These are phyloP conservation scores for Anticlea derivata DNA, from an alignment of 2,888 invertebrate species.

Conservation along the genomic window DNA sequence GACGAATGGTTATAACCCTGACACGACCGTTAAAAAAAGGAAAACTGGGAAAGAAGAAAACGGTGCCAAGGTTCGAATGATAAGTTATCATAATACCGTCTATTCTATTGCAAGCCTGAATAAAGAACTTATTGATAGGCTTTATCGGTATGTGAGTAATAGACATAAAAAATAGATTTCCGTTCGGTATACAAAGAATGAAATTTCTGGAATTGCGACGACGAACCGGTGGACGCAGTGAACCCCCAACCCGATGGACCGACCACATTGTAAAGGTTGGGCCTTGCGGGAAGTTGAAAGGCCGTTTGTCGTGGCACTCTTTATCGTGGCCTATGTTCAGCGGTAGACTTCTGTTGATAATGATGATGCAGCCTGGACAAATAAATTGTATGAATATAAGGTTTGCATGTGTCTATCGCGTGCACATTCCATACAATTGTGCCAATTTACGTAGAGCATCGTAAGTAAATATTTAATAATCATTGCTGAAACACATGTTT, in stretches of 20 bases:
- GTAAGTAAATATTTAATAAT: conserved; percentile 41
- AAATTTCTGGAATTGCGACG: no score
- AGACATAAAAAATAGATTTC: neutral
- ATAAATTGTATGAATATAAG: conserved; percentile 10
- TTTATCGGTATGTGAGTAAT: conserved; percentile 1
- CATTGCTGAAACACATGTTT: conserved; percentile 31
- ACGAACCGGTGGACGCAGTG: no score
- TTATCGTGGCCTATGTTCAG: no score
- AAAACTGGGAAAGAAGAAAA: conserved; percentile 30
- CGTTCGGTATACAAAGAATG: no score
- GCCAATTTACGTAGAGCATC: conserved; percentile 55
- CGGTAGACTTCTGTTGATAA: no score
- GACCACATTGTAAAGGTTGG: no score
- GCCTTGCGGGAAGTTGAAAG: no score
- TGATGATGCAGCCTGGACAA: no score
- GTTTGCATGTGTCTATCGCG: conserved; percentile 38
- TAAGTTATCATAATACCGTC: conserved; percentile 41
- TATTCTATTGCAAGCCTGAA: conserved; percentile 18
- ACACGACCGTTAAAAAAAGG: conserved; percentile 17
- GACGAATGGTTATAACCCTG: conserved; percentile 14
- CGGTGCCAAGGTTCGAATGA: conserved; percentile 45
- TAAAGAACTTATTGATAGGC: conserved; percentile 11
- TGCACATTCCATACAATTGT: conserved; percentile 59
- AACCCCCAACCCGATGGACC: no score
- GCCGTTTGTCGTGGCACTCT: no score